phyloP scores from a whole-genome alignment of 37 sponge, comb jelly and placozoan species.

The Eunapius fragilis region DNA sequence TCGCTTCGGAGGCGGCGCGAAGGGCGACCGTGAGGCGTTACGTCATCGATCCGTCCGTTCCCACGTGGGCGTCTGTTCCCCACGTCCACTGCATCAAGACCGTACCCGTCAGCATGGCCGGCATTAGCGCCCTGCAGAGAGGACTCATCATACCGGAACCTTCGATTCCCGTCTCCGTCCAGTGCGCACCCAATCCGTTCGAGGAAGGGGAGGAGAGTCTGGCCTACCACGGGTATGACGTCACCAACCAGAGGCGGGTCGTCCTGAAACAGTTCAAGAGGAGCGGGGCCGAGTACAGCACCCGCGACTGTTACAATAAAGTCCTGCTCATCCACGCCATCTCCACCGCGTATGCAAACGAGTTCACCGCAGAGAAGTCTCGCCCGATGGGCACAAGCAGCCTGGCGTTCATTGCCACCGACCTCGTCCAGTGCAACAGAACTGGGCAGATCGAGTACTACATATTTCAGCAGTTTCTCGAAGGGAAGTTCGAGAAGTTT shows the following conservation, averaged over 20 bases:
- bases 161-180: constrained; percentile 29
- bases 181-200: constrained; percentile 64
- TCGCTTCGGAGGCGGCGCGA: constrained; percentile 25
- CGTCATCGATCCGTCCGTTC: constrained; percentile 24
- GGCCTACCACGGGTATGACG: constrained; percentile 62
- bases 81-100: constrained; percentile 43
- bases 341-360: constrained; percentile 41
- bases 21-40: constrained; percentile 1
- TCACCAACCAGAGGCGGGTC: constrained; percentile 12
- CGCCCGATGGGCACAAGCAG: constrained; percentile 1
- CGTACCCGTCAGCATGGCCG: constrained; percentile 13
- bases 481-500: constrained; percentile 65
- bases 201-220: constrained; percentile 55
- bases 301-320: constrained; percentile 51
- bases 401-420: constrained; percentile 23
- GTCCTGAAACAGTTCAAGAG: constrained; percentile 59
- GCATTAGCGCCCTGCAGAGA: constrained; percentile 39
- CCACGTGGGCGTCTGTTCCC: constrained; percentile 33
- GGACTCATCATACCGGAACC: constrained; percentile 33
- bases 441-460: not conserved
- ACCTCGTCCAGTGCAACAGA: constrained; percentile 22
- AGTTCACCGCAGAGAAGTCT: constrained; percentile 48
- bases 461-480: constrained; percentile 34
- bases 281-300: constrained; percentile 11
- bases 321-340: constrained; percentile 46